Evolutionary conservation across 2,113 vertebrate genomes (phyloP), one percentile per base, ranked within the genome.

Genomic region (Hypocryptadius cinnamomeus): DNA sequence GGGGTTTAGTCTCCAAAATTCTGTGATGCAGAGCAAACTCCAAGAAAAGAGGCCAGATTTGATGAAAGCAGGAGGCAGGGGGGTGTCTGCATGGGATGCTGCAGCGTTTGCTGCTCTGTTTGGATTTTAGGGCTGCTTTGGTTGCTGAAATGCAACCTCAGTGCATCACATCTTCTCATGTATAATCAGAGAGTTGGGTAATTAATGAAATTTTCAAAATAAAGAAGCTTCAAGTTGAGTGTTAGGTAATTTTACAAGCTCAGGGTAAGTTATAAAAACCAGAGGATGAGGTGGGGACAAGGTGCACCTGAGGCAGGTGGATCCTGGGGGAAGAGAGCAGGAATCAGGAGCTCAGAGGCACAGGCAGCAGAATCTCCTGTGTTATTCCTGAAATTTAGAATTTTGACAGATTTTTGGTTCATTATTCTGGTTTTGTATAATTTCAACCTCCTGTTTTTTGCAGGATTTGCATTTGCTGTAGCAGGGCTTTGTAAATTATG

Each of bases 131-230:
- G 22, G 66, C 20, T 20, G 33, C 33, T 44, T 13, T 72, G 48
- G 25, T 23, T 2, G 73, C 78, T 61, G 60, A 40, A 11, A 7
- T 5, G 33, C 50, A 72, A 40, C 40, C 74, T 37, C 44, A 2
- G 57, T 0, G 10, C 5, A 3, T 27, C 3, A 0, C 5, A 0
- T 47, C 31, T 48, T 16, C 23, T 45, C 9, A 0, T 1, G 21
- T 20, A 1, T 22, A 10, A 20, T 6, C 64, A 28, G 7, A n/a
- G 8, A 3, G 33, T 16, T 27, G 35, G 8, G 0, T 25, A 53
- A 45, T 33, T 60, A 1, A 1, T 2, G 35, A 31, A 19, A 12
- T 11, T 82, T n/a, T 11, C n/a, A 74, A 33, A 64, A 20, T 19
- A 13, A 23, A 69, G 39, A 28, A 18, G 7, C 15, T 53, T 69